A percentile compares a stretch with the other conserved stretches of the same genome.
Conservation (phyloP, 2,888 invertebrate species). For the Anthrax anthrax region DNA sequence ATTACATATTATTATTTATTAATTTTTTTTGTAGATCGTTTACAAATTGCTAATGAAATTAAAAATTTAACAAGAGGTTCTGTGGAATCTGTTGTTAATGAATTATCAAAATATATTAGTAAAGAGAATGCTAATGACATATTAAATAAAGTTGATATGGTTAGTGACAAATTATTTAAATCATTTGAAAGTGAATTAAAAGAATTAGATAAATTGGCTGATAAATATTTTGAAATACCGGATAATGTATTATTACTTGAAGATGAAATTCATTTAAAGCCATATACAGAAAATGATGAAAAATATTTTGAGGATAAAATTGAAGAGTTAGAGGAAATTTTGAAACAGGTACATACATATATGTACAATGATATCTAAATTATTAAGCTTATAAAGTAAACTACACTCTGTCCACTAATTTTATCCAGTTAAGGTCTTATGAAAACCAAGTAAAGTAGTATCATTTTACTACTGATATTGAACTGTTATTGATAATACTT, state of each 20-base stretch:
- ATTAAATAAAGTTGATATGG: conserved; percentile 3
- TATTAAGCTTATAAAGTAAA: no score
- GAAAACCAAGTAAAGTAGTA: no score
- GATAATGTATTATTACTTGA: conserved; percentile 21
- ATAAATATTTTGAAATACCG: conserved; percentile 22
- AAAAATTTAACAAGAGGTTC: neutral
- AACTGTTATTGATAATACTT: no score
- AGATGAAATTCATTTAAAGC: conserved; percentile 19
- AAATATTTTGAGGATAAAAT: conserved; percentile 14
- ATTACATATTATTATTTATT: neutral
- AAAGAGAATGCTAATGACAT: conserved; percentile 12
- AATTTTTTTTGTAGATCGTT: conserved; percentile 2
- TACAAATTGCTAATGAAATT: conserved; percentile 1
- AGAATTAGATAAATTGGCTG: conserved; percentile 17
- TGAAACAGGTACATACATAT: conserved; percentile 18
- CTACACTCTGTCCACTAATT: no score
- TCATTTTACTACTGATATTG: no score
- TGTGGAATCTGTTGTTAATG: conserved; percentile 9
- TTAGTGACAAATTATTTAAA: conserved; percentile 16
- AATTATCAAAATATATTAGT: conserved; percentile 11
- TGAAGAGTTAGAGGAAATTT: conserved; percentile 16
- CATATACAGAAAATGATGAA: conserved; percentile 18
- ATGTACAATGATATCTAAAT: neutral
- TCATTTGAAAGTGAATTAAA: conserved; percentile 15
- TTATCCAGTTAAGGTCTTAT: no score